Conservation (phyloP, 2,888 invertebrate genomes). For the Latheticus oryzae region DNA sequence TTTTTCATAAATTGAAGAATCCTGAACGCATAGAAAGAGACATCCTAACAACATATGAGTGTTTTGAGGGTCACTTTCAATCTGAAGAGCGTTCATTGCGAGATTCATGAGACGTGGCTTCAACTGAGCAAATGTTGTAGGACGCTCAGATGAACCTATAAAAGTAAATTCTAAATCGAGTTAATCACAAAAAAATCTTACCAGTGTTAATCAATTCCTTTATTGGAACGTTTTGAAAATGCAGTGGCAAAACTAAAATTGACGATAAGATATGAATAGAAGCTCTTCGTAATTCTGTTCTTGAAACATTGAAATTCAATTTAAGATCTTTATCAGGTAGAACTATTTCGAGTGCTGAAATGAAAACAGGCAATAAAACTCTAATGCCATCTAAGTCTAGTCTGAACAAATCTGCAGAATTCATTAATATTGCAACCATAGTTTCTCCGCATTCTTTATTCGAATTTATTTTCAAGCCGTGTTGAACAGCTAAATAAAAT, state of each 20-base stretch:
- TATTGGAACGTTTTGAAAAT: conserved; percentile 84
- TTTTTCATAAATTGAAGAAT: conserved; percentile 81
- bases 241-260: conserved; percentile 91
- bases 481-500: conserved; percentile 91
- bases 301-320: conserved; percentile 78
- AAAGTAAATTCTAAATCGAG: conserved; percentile 34
- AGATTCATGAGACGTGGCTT: conserved; percentile 83
- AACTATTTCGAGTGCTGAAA: conserved; percentile 91
- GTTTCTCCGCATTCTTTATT: conserved; percentile 77
- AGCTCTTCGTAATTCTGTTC: conserved; percentile 86
- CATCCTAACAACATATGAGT: conserved; percentile 89
- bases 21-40: conserved; percentile 81
- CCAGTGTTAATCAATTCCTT: conserved; percentile 75
- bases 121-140: conserved; percentile 74
- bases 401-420: conserved; percentile 88
- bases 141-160: conserved; percentile 54
- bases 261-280: conserved; percentile 93
- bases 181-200: conserved; percentile 27
- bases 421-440: conserved; percentile 87
- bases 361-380: conserved; percentile 89
- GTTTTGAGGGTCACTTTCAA: conserved; percentile 86
- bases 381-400: conserved; percentile 94
- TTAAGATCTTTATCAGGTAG: conserved; percentile 87
- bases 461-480: conserved; percentile 73
- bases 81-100: conserved; percentile 84